These are phyloP conservation scores for Aspidoscelis tigris DNA, from an alignment of 2,113 vertebrate genomes.

Conservation along the genomic window DNA sequence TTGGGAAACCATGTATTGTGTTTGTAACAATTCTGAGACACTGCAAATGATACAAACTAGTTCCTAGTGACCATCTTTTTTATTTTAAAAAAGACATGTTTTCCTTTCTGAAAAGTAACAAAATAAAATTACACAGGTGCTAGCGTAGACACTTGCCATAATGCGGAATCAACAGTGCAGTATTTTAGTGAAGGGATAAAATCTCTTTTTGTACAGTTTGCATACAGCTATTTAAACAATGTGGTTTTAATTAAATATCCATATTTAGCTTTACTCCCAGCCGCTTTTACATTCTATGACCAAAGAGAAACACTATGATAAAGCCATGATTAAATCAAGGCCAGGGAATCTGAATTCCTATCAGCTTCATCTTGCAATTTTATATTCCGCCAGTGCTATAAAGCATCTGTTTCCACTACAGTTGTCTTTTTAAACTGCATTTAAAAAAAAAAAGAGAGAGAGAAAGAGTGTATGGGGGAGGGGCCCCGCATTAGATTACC, in stretches of 20 bases:
- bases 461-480: constrained; percentile 4
- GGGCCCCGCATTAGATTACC: constrained; percentile 41
- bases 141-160: neutral
- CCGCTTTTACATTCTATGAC: constrained; percentile 39
- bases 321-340: constrained; percentile 43
- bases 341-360: constrained; percentile 44
- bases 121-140: neutral
- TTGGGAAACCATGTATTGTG: neutral
- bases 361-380: constrained; percentile 51
- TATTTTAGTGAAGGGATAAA: neutral
- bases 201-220: neutral
- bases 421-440: constrained; percentile 48
- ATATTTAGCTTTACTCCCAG: constrained; percentile 38
- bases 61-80: neutral
- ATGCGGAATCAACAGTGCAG: neutral
- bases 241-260: constrained; percentile 28
- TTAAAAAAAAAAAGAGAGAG: constrained; percentile 24
- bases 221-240: neutral
- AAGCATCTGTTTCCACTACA: constrained; percentile 45
- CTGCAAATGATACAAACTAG: too few species aligned
- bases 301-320: constrained; percentile 35
- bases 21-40: neutral
- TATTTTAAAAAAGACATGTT: neutral
- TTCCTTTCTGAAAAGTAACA: neutral
- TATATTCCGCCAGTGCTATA: constrained; percentile 39